Evolutionary conservation across 2,113 vertebrate species (phyloP).

Genomic region (Ailurus styani): DNA sequence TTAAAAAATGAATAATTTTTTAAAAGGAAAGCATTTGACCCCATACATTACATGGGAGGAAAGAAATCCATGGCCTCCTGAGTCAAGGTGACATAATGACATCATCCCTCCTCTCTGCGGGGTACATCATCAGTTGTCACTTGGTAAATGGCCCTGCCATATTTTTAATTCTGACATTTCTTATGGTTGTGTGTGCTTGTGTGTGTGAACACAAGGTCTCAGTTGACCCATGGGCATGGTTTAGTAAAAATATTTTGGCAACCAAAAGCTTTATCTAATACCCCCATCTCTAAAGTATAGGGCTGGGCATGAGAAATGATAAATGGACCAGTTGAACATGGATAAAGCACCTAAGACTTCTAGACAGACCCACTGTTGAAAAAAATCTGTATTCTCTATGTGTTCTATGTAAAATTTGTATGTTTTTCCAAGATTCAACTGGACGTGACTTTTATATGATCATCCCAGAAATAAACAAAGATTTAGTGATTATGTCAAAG

Average conservation of each 20-base stretch:
- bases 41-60: not conserved
- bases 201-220: not conserved
- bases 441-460: constrained; percentile 2
- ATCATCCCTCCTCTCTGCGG: not conserved
- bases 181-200: not conserved
- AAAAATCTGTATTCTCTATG: constrained; percentile 12
- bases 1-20: too few species aligned
- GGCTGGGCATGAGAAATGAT: not conserved
- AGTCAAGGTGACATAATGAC: not conserved
- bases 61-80: not conserved
- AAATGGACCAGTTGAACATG: not conserved
- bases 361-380: not conserved
- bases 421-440: constrained; percentile 39
- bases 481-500: constrained; percentile 43
- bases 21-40: not conserved
- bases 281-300: not conserved
- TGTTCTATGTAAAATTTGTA: not conserved
- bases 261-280: constrained; percentile 5
- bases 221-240: not conserved
- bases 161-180: not conserved
- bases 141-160: not conserved
- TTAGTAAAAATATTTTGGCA: not conserved
- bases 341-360: not conserved
- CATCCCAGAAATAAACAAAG: constrained; percentile 47
- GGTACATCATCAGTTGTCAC: not conserved